A percentile compares a stretch with the other conserved stretches of the same genome.
phyloP scores from a whole-genome alignment of 2,888 invertebrate species.

The Parnassius mnemosyne region DNA sequence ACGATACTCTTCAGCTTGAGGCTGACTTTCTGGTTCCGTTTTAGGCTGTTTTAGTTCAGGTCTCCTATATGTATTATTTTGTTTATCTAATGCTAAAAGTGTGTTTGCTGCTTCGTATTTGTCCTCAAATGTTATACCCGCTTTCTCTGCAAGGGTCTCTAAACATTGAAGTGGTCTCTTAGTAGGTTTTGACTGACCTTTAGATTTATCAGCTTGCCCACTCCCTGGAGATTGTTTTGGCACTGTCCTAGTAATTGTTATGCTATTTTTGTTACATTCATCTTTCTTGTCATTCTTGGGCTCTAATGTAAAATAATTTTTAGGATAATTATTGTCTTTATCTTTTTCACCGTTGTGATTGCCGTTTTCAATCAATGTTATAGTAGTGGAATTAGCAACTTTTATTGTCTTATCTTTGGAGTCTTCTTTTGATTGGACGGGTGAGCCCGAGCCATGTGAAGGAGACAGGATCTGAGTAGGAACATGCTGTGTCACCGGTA shows the following conservation, averaged over 20 bases:
- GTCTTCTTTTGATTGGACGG: constrained; percentile 59
- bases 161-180: constrained; percentile 83
- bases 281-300: constrained; percentile 72
- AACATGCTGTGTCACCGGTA: constrained; percentile 65
- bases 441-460: constrained; percentile 49
- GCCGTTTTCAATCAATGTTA: constrained; percentile 68
- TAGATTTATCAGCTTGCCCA: constrained; percentile 55
- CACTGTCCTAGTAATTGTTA: constrained; percentile 69
- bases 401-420: constrained; percentile 69
- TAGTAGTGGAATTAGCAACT: constrained; percentile 70
- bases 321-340: constrained; percentile 62
- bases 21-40: constrained; percentile 59
- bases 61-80: constrained; percentile 72
- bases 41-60: constrained; percentile 68
- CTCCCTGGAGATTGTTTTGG: constrained; percentile 60
- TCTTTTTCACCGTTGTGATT: constrained; percentile 63
- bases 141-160: constrained; percentile 86
- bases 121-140: constrained; percentile 87
- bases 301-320: constrained; percentile 71
- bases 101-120: constrained; percentile 86
- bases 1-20: constrained; percentile 61
- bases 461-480: constrained; percentile 64
- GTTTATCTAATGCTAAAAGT: constrained; percentile 83
- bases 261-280: constrained; percentile 75
- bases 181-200: constrained; percentile 50